Conservation (phyloP, 2,797 vertebrate species). For the Columba guinea region DNA sequence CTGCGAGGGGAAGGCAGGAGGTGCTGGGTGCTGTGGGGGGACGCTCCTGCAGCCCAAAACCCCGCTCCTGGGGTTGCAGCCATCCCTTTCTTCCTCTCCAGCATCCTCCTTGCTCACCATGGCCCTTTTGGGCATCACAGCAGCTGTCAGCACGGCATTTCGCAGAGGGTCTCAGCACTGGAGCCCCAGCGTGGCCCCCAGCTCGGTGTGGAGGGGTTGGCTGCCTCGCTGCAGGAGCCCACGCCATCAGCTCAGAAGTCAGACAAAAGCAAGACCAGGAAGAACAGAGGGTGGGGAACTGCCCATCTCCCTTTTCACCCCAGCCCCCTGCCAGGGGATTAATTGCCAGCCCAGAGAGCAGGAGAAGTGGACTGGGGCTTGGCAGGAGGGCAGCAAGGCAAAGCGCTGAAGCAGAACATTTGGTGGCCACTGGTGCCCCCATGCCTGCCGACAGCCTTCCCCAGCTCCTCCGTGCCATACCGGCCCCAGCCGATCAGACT, state of each 20-base stretch:
- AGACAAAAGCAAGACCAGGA: not conserved
- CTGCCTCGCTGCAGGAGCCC: not conserved
- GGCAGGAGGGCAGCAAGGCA: not conserved
- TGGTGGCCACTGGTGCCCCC: not conserved
- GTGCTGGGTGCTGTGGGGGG: not conserved
- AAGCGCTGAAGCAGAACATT: not conserved
- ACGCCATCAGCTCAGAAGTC: not conserved
- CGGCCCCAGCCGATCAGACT: not conserved
- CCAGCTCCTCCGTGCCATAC: not conserved
- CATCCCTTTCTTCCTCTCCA: not conserved
- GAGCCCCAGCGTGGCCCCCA: not conserved
- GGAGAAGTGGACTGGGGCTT: not conserved
- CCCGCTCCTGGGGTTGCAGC: not conserved
- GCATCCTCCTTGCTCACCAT: not conserved
- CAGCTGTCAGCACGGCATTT: fast-evolving
- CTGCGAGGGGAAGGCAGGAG: not conserved
- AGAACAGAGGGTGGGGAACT: not conserved
- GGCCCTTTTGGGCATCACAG: not conserved
- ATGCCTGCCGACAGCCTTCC: not conserved
- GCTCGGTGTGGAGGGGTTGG: not conserved
- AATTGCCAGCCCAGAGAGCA: not conserved
- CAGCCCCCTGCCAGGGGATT: not conserved
- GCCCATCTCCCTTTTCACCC: not conserved
- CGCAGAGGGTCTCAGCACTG: not conserved
- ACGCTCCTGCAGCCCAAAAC: not conserved